Evolutionary conservation across 2,797 vertebrate species (phyloP), one percentile per base, ranked within the genome.

Genomic region (Sphenopsis melanotis): DNA sequence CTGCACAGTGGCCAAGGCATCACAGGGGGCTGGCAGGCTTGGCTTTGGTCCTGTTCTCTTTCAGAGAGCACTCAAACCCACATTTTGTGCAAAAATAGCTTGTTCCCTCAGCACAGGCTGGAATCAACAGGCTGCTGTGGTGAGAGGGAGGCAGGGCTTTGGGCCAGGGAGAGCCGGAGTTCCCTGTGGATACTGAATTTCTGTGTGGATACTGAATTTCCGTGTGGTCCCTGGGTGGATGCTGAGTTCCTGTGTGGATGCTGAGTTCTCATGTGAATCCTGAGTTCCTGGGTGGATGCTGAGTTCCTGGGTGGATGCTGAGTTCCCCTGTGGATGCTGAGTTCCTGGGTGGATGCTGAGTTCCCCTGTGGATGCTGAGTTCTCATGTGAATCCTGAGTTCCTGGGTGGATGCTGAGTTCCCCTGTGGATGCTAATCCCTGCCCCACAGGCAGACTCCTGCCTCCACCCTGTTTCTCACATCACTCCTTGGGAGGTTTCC

Each of bases 111-210:
- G 70, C 69, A 17, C 70, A 39, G 19, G 39, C 52, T 89, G 64
- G 46, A 82, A 39, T 53, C 16, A 10, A 2, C 57, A 71, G 78
- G 46, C 34, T 76, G 26, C 4, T 47, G 71, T 59, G 50, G n/a
- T 53, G 70, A 66, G 66, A 41, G 49, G 75, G 56, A 55, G 50
- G 66, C 87, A 59, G 34, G 42, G 55, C 41, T 76, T 30, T 61
- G 75, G 30, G 17, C 92, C 74, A 19, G 41, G 55, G 50, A 41
- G 30, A 83, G 59, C 68, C 26, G 0, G 0, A 29, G 44, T 26
- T 52, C 6, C 16, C 16, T 8, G 50, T 0, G 1, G 59, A 10
- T 60, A 46, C 47, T 84, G 69, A 27, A 1, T 21, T 39, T 6
- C 17, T 29, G 16, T 11, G 27, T 18, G 1, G 32, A 55, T n/a